A percentile compares a stretch with the other conserved stretches of the same genome.
Conservation (phyloP, 2,888 invertebrate genomes). For the Dinocampus coccinellae region DNA sequence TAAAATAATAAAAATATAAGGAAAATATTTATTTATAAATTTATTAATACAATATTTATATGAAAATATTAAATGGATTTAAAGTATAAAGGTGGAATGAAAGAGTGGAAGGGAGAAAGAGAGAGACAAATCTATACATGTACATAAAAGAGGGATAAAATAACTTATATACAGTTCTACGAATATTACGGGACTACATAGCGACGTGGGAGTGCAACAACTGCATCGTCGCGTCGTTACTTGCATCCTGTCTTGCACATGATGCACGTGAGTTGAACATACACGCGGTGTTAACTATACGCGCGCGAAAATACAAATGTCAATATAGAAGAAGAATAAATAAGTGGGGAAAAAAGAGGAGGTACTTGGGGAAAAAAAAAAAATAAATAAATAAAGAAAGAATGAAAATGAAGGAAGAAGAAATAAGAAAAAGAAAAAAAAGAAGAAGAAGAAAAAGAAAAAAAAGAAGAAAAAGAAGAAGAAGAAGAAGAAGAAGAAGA, state of each 20-base stretch:
- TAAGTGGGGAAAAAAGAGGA: neutral
- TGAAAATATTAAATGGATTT: neutral
- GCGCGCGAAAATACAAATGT: slow-evolving; percentile 42
- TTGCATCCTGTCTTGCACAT: slow-evolving; percentile 40
- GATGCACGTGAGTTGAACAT: slow-evolving; percentile 48
- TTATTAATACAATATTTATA: neutral
- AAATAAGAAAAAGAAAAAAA: too few relatives aligned
- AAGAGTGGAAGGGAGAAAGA: too few relatives aligned
- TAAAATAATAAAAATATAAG: too few relatives aligned
- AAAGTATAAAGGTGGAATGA: neutral
- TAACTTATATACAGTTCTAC: slow-evolving; percentile 56
- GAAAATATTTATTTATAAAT: neutral
- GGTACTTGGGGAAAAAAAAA: too few relatives aligned
- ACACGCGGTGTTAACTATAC: slow-evolving; percentile 46
- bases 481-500: too few relatives aligned
- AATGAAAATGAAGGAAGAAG: too few relatives aligned
- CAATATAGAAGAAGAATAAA: neutral
- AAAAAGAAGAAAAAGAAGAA: too few relatives aligned
- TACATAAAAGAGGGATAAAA: slow-evolving; percentile 37
- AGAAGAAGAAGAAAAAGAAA: too few relatives aligned
- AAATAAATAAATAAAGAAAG: slow-evolving; percentile 3
- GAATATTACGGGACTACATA: slow-evolving; percentile 69
- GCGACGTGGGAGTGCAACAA: slow-evolving; percentile 67
- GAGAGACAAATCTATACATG: neutral
- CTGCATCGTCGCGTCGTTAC: slow-evolving; percentile 51